These are phyloP conservation scores for Spodoptera exigua DNA, from an alignment of 2,888 invertebrate genomes.

Conservation along the genomic window DNA sequence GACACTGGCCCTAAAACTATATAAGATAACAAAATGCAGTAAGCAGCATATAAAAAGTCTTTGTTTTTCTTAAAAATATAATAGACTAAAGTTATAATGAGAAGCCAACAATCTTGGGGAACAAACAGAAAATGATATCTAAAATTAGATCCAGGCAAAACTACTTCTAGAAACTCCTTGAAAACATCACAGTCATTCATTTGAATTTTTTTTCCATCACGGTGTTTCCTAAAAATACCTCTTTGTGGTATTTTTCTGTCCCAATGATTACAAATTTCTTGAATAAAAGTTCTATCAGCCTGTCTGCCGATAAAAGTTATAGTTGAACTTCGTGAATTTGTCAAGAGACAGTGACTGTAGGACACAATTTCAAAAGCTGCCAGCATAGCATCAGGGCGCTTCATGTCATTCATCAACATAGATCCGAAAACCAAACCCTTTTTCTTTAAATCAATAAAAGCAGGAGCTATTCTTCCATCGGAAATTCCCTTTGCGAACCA, in stretches of 20 bases:
- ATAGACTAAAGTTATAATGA: conserved; percentile 58
- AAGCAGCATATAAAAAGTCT: conserved; percentile 48
- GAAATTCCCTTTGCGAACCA: conserved; percentile 58
- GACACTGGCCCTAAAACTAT: conserved; percentile 41
- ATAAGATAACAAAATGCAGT: conserved; percentile 58
- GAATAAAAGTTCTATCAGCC: conserved; percentile 4
- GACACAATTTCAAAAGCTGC: conserved; percentile 61
- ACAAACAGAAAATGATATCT: neutral
- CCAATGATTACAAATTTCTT: conserved; percentile 30
- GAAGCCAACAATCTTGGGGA: conserved; percentile 20
- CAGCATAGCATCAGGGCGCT: conserved; percentile 61
- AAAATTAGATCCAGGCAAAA: conserved; percentile 29
- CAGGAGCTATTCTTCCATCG: conserved; percentile 52
- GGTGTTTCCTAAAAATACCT: conserved; percentile 37
- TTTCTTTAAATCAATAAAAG: conserved; percentile 60
- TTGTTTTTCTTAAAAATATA: conserved; percentile 54
- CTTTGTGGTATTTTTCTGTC: conserved; percentile 32
- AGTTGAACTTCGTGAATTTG: conserved; percentile 44
- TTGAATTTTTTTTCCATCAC: conserved; percentile 20
- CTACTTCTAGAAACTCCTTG: conserved; percentile 33
- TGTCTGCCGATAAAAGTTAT: conserved; percentile 45
- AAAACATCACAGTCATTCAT: conserved; percentile 16
- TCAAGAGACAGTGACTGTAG: conserved; percentile 57
- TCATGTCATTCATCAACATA: conserved; percentile 27
- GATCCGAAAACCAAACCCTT: conserved; percentile 46